Evolutionary conservation across 2,888 invertebrate genomes (phyloP), one percentile per base, ranked within the genome.

Genomic region (Lymantria dispar): DNA sequence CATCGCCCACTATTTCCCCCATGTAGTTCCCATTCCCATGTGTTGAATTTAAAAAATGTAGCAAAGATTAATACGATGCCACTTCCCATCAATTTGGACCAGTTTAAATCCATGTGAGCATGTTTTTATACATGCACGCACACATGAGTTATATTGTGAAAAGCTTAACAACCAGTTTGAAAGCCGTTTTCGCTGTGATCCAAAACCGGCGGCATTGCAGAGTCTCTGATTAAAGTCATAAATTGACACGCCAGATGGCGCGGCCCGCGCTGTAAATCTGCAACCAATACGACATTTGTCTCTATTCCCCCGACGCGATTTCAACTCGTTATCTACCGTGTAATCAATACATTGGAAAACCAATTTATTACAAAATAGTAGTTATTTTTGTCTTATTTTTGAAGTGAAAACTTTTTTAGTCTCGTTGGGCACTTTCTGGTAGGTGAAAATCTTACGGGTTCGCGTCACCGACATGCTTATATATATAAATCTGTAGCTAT

Each of bases 161-260:
- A 58, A 64, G 48, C 56, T 49, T 58, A 68, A 64, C 59, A 68
- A 65, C 58, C 57, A 62, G 56, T 57, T 52, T 47, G 56, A 40
- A 47, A 53, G 58, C 61, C 56, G 52, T 60, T 59, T 54, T 52
- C 65, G 54, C 50, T 59, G 54, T 58, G 65, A 65, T 59, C 62
- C 53, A 60, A 59, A 66, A 68, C 58, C 66, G 56, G 55, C 58
- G 62, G 62, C 63, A 62, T 57, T 58, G 60, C 65, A 54, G 61
- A 60, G 60, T 63, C 68, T 71, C 83, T 87, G 87, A 89, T 90
- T 89, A 89, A 89, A 88, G 78, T 86, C 88, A 87, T 90, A 89
- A 89, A 90, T 90, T 83, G 78, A 73, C 63, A 71, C 83, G 80
- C 85, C 89, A 89, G 86, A 85, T 86, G 87, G 80, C 82, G 75